Percentiles rank a stretch among this genome's conserved stretches.
Evolutionary conservation across 2,113 vertebrate genomes (phyloP).

Genomic region (Ameiurus melas): DNA sequence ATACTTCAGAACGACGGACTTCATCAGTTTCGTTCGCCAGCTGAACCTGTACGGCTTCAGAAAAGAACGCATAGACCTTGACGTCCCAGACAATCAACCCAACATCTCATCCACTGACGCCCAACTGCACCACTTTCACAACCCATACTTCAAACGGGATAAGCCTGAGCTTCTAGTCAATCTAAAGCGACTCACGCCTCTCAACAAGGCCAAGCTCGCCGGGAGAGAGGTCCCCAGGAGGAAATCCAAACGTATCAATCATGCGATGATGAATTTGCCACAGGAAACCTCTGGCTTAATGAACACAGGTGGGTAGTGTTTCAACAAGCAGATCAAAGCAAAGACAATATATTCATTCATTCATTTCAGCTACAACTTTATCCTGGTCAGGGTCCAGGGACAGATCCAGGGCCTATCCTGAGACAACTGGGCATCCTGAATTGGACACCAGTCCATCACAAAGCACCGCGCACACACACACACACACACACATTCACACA

Average conservation of each 20-base stretch:
- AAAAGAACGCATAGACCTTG: too few relatives aligned
- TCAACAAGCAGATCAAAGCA: not conserved
- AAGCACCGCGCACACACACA: too few relatives aligned
- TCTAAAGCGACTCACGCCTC: conserved; percentile 75
- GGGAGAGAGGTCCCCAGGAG: conserved; percentile 68
- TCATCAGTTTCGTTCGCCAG: too few relatives aligned
- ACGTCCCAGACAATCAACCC: too few relatives aligned
- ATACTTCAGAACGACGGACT: too few relatives aligned
- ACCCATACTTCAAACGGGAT: conserved; percentile 68
- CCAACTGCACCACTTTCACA: conserved; percentile 63
- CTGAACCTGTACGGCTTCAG: too few relatives aligned
- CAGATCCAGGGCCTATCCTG: not conserved
- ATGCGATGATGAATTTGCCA: conserved; percentile 42
- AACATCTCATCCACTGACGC: too few relatives aligned
- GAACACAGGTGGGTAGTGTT: conserved; percentile 35
- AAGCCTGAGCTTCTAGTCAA: conserved; percentile 77
- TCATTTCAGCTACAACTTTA: not conserved
- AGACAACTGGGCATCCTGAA: not conserved
- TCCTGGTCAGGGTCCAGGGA: not conserved
- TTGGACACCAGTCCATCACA: not conserved
- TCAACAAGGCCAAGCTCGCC: conserved; percentile 78
- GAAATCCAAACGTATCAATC: conserved; percentile 61
- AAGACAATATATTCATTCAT: not conserved
- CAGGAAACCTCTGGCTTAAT: not conserved
- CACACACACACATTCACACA: too few relatives aligned